Percentiles rank a stretch among this genome's conserved stretches.
phyloP scores from a whole-genome alignment of 64 coral and sea anemone species.

The Montipora cactus region DNA sequence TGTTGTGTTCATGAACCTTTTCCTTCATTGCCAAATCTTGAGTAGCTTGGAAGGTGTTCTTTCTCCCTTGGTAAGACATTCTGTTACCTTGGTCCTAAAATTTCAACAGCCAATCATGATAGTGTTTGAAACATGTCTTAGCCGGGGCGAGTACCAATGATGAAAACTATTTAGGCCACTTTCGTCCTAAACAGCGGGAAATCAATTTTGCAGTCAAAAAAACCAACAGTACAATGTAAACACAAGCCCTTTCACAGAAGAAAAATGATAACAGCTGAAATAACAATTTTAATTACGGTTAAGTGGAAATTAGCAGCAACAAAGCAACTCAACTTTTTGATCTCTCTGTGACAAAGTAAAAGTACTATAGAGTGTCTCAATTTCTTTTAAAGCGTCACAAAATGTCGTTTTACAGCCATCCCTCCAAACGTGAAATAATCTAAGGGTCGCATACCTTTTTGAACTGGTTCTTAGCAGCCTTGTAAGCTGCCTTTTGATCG shows the following conservation, averaged over 20 bases:
- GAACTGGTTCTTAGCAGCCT: slow-evolving; percentile 83
- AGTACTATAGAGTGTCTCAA: too few relatives aligned
- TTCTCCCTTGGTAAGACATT: slow-evolving; percentile 79
- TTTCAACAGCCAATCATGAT: not conserved
- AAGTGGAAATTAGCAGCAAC: too few relatives aligned
- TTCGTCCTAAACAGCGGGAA: too few relatives aligned
- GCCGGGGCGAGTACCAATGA: too few relatives aligned
- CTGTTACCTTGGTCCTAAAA: slow-evolving; percentile 66
- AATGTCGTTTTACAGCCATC: not conserved
- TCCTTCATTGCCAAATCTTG: slow-evolving; percentile 58
- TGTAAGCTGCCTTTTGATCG: slow-evolving; percentile 91
- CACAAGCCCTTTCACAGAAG: not conserved
- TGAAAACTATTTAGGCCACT: not conserved
- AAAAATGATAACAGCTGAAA: not conserved
- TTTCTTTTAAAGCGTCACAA: too few relatives aligned
- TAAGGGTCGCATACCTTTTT: slow-evolving; percentile 74
- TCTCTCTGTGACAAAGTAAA: too few relatives aligned
- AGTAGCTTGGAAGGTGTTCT: slow-evolving; percentile 58
- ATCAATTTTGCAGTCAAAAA: too few relatives aligned
- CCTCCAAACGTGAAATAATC: not conserved
- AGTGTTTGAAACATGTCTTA: not conserved
- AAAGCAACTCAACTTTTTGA: too few relatives aligned
- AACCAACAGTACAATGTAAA: not conserved
- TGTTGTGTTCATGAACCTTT: slow-evolving; percentile 71
- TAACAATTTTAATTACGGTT: not conserved